Conservation (phyloP, 2,797 vertebrate genomes). For the Rhinella marina region DNA sequence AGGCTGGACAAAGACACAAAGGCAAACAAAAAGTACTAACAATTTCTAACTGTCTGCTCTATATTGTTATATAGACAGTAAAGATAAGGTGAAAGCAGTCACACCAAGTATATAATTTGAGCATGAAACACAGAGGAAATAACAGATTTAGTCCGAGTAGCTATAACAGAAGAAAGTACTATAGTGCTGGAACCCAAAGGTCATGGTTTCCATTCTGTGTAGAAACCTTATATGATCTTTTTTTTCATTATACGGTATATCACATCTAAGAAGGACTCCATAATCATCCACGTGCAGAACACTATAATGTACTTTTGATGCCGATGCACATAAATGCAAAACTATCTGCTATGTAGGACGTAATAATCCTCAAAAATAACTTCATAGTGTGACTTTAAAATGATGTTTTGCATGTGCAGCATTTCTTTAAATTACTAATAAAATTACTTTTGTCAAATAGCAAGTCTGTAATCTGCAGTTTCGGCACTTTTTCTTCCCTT, state of each 20-base stretch:
- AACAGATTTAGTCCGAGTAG: background rate
- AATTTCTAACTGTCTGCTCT: too few relatives aligned
- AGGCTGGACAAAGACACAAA: too few relatives aligned
- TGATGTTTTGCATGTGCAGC: slow-evolving; percentile 18
- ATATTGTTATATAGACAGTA: too few relatives aligned
- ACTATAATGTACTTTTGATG: background rate
- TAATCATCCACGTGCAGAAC: background rate
- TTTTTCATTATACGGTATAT: background rate
- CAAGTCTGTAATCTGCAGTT: slow-evolving; percentile 27
- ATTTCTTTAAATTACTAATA: slow-evolving; percentile 23
- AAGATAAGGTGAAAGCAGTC: too few relatives aligned
- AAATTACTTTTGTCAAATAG: slow-evolving; percentile 17
- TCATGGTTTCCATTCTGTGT: background rate
- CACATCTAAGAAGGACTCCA: background rate
- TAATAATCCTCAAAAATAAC: slow-evolving; percentile 15
- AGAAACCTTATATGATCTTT: background rate
- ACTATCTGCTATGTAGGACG: background rate
- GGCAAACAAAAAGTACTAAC: too few relatives aligned
- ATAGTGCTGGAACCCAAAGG: background rate
- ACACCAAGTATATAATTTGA: too few relatives aligned
- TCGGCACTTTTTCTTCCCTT: slow-evolving; percentile 13
- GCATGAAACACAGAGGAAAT: background rate
- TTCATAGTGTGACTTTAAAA: background rate
- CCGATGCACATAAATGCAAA: background rate
- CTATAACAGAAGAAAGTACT: background rate